Evolutionary conservation across 1,140 invertebrate genomes (phyloP).

Genomic region (Tribolium madens): DNA sequence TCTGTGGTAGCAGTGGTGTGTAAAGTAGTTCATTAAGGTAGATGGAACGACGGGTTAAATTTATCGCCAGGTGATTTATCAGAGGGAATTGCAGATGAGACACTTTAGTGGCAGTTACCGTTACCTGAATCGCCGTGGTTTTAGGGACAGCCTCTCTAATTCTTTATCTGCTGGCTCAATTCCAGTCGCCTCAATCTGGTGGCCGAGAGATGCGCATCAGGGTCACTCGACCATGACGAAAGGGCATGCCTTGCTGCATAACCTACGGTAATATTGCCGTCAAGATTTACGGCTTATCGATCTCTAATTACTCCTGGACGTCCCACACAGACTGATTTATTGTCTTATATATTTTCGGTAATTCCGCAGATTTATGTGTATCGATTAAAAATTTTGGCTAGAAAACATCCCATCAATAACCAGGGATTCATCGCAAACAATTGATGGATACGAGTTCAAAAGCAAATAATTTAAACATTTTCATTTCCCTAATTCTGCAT

Average conservation of each 20-base stretch:
- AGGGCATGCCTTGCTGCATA: conserved; percentile 32
- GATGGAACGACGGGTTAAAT: conserved; percentile 53
- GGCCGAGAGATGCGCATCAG: not conserved
- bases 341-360: conserved; percentile 31
- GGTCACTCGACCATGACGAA: conserved; percentile 5
- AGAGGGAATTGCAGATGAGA: conserved; percentile 62
- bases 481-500: not conserved
- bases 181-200: conserved; percentile 45
- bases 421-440: not conserved
- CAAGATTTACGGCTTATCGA: conserved; percentile 42
- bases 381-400: conserved; percentile 39
- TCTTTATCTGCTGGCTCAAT: conserved; percentile 58
- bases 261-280: conserved; percentile 22
- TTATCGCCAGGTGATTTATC: conserved; percentile 61
- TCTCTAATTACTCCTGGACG: conserved; percentile 41
- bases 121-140: conserved; percentile 58
- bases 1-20: conserved; percentile 47
- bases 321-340: conserved; percentile 36
- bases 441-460: too few relatives aligned
- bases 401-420: conserved; percentile 12
- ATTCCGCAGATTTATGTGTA: conserved; percentile 41
- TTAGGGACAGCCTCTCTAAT: conserved; percentile 54
- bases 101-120: conserved; percentile 62
- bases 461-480: too few relatives aligned
- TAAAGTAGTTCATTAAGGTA: conserved; percentile 59